A percentile compares a stretch with the other conserved stretches of the same genome.
phyloP scores from a whole-genome alignment of 2,797 vertebrate species.

The Eulemur albifrons region DNA sequence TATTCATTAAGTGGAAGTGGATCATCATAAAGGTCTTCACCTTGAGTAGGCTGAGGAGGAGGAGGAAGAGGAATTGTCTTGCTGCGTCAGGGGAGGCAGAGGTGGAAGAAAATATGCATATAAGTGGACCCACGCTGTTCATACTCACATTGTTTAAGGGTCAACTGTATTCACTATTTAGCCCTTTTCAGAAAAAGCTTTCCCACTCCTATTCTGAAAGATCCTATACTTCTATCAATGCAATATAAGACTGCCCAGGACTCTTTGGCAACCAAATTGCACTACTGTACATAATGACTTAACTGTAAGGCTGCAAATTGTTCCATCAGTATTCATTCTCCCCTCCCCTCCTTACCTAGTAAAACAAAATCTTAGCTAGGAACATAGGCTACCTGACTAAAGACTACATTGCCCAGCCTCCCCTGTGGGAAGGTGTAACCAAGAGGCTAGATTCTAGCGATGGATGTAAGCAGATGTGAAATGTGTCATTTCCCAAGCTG shows the following conservation, averaged over 20 bases:
- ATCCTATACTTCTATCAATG: not conserved
- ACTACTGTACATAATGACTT: not conserved
- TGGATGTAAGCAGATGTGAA: not conserved
- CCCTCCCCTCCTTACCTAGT: not conserved
- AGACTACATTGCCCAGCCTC: constrained; percentile 20
- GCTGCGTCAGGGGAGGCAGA: not conserved
- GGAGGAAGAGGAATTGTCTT: not conserved
- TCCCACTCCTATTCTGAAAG: not conserved
- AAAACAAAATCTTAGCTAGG: not conserved
- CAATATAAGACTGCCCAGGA: not conserved
- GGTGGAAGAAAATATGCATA: not conserved
- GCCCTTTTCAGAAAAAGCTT: constrained; percentile 27
- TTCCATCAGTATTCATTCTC: not conserved
- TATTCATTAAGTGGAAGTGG: not conserved
- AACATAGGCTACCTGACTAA: not conserved
- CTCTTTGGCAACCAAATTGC: not conserved
- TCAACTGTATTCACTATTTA: not conserved
- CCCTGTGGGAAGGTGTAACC: not conserved
- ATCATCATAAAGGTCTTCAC: not conserved
- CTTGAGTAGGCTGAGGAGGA: not conserved
- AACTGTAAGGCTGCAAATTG: not conserved
- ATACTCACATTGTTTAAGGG: not conserved
- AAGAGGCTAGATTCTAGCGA: not conserved
- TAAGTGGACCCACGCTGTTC: not conserved
- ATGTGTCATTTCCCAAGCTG: not conserved